Conservation (phyloP, 2,888 invertebrate species). For the Drosophila helvetica region DNA sequence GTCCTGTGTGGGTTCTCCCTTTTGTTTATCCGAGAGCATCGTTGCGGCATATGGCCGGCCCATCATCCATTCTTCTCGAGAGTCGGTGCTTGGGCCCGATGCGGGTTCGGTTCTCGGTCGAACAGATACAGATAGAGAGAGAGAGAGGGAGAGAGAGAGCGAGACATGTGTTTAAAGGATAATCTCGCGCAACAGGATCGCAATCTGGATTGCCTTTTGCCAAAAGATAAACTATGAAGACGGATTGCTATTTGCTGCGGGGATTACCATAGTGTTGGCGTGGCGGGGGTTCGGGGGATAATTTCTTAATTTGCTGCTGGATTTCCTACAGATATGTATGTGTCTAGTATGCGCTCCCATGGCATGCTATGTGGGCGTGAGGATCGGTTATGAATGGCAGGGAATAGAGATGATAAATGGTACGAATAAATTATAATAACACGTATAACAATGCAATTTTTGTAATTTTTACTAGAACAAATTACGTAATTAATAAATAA, state of each 20-base stretch:
- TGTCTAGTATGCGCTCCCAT: neutral
- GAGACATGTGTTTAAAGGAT: constrained; percentile 45
- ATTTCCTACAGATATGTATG: neutral
- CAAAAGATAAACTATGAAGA: constrained; percentile 16
- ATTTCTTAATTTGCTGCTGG: neutral
- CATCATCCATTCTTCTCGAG: neutral
- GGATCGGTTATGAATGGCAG: neutral
- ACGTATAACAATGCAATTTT: too few species aligned
- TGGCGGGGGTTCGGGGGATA: neutral
- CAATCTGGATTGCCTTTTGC: constrained; percentile 20
- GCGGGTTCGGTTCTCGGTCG: constrained; percentile 22
- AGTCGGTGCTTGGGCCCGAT: neutral
- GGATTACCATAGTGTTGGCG: neutral
- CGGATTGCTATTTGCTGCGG: constrained; percentile 17
- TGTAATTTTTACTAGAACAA: too few species aligned
- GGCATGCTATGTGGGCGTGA: neutral
- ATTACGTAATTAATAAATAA: too few species aligned
- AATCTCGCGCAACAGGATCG: constrained; percentile 32
- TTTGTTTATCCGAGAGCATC: constrained; percentile 37
- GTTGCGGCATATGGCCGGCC: constrained; percentile 68
- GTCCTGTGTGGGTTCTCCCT: constrained; percentile 18
- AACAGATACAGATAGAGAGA: neutral
- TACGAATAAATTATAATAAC: too few species aligned
- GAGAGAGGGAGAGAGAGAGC: neutral
- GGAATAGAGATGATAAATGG: too few species aligned